These are phyloP conservation scores for Callyntrura sp. DNA, from an alignment of 2,888 invertebrate species.

Conservation along the genomic window DNA sequence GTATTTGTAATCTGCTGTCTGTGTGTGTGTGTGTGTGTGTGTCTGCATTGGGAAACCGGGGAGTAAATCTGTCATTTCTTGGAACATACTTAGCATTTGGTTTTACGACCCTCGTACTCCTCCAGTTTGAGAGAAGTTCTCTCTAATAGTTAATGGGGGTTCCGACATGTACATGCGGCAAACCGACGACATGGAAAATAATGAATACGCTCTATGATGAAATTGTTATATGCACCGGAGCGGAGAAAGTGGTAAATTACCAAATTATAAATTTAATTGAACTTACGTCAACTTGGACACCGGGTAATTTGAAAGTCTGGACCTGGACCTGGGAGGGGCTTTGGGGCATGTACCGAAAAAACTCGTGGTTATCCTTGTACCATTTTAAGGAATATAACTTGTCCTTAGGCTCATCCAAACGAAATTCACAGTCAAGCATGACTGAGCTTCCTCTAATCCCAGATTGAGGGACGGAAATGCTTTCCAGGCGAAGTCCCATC, in stretches of 20 bases:
- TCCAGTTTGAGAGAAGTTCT: no score
- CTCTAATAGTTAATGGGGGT: no score
- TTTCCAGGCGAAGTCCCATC: conserved; percentile 74
- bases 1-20: no score
- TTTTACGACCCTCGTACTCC: no score
- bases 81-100: no score
- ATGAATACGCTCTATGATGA: no score
- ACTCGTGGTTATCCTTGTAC: conserved; percentile 74
- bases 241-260: neutral
- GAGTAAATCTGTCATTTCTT: no score
- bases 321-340: conserved; percentile 38
- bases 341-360: conserved; percentile 67
- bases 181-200: no score
- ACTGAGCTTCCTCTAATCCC: conserved; percentile 72
- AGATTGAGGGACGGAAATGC: conserved; percentile 75
- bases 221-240: no score
- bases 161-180: no score
- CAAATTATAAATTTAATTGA: neutral
- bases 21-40: no score
- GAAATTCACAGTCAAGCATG: conserved; percentile 73
- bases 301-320: conserved; percentile 51
- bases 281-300: conserved; percentile 77
- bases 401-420: conserved; percentile 54
- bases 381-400: conserved; percentile 71
- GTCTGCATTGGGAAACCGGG: no score